Conservation (phyloP, 2,797 vertebrate species). For the Thalassophryne amazonica region DNA sequence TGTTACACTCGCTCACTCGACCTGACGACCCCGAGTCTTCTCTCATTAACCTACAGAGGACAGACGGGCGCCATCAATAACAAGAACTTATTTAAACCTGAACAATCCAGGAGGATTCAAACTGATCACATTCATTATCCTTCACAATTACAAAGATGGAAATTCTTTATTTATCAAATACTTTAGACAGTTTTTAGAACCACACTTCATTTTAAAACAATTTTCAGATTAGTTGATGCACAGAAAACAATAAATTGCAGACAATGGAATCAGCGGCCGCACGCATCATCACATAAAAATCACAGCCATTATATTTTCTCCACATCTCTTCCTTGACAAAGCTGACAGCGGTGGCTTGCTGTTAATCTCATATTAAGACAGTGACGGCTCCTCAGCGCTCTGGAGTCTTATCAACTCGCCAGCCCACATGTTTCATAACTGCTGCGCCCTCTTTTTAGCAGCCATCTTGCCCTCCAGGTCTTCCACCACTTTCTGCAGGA, state of each 20-base stretch:
- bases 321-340: background rate
- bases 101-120: too few species aligned
- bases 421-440: background rate
- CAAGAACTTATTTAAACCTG: too few species aligned
- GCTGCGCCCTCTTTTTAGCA: conserved; percentile 19
- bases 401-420: too few species aligned
- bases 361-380: too few species aligned
- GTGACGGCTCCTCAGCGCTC: background rate
- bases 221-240: background rate
- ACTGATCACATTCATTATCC: background rate
- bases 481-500: conserved; percentile 82
- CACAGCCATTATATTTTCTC: background rate
- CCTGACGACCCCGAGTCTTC: conserved; percentile 57
- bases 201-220: background rate
- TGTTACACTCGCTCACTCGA: conserved; percentile 5
- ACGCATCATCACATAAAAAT: too few species aligned
- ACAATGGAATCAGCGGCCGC: conserved; percentile 19
- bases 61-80: conserved; percentile 7
- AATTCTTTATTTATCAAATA: conserved; percentile 36
- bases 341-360: too few species aligned
- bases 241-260: background rate
- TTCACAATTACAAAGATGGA: background rate
- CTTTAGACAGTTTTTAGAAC: background rate
- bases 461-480: conserved; percentile 79
- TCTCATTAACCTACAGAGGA: conserved; percentile 12